phyloP scores from a whole-genome alignment of 2,797 vertebrate species.

The Darevskia nairensis region DNA sequence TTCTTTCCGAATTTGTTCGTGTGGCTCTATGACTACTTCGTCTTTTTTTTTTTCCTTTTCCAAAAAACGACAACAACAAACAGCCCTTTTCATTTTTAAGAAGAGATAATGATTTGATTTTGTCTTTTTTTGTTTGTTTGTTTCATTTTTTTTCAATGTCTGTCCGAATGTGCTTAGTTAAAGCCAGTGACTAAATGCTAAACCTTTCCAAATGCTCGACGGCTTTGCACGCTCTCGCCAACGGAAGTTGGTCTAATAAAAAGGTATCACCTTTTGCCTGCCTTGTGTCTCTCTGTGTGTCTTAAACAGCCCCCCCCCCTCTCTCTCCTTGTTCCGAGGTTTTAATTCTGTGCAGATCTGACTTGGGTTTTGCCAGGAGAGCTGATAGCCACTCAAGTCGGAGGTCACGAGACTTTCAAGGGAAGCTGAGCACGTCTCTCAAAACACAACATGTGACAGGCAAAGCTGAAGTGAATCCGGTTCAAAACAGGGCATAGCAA shows the following conservation, averaged over 20 bases:
- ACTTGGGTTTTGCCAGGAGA: neutral
- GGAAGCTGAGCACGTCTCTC: neutral
- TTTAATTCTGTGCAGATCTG: neutral
- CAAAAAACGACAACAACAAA: neutral
- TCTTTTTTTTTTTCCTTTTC: neutral
- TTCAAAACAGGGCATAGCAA: neutral
- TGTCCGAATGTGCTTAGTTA: slow-evolving; percentile 45
- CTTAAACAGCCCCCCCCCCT: neutral
- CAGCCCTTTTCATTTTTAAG: slow-evolving; percentile 28
- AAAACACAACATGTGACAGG: neutral
- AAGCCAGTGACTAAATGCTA: slow-evolving; percentile 47
- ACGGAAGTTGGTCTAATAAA: slow-evolving; percentile 48
- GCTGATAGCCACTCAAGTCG: neutral
- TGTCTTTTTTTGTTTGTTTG: slow-evolving; percentile 4
- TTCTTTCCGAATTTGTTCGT: slow-evolving; percentile 27
- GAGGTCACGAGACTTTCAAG: neutral
- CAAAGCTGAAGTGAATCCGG: neutral
- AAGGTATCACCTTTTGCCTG: slow-evolving; percentile 50
- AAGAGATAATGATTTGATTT: neutral
- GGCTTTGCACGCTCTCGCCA: slow-evolving; percentile 47
- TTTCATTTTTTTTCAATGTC: slow-evolving; percentile 37
- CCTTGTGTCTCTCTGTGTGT: slow-evolving; percentile 18
- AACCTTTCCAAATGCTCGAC: slow-evolving; percentile 40
- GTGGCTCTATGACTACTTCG: neutral
- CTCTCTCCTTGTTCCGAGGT: neutral